These are phyloP conservation scores for Sorex maritimensis DNA, from an alignment of 2,797 vertebrate genomes.

Conservation along the genomic window DNA sequence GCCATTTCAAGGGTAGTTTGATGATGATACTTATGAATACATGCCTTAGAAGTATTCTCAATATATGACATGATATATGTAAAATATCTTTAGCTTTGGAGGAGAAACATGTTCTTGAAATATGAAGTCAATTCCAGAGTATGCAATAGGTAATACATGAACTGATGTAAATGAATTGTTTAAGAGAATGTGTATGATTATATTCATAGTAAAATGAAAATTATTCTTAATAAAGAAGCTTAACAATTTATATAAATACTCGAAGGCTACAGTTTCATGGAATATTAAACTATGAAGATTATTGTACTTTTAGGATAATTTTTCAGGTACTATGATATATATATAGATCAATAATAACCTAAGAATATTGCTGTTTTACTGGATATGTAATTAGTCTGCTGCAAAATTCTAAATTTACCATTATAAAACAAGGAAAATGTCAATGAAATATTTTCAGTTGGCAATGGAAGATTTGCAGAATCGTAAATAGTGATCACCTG, in stretches of 20 bases:
- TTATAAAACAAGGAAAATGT: conserved; percentile 5
- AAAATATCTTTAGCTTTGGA: conserved; percentile 46
- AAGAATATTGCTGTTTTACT: conserved; percentile 15
- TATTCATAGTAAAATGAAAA: conserved; percentile 20
- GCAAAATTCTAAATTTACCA: conserved; percentile 38
- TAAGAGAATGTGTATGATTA: not conserved
- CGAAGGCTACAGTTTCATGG: conserved; percentile 36
- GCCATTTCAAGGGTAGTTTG: not conserved
- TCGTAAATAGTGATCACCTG: not conserved
- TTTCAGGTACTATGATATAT: conserved; percentile 38
- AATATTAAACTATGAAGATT: conserved; percentile 1
- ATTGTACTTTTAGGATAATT: conserved; percentile 33
- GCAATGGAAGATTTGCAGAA: not conserved
- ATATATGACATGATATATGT: conserved; percentile 7
- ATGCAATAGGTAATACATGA: not conserved
- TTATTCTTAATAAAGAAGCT: conserved; percentile 44
- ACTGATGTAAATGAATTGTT: conserved; percentile 38
- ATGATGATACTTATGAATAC: not conserved
- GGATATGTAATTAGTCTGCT: conserved; percentile 49
- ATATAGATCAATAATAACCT: conserved; percentile 1
- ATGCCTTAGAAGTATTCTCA: not conserved
- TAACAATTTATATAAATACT: conserved; percentile 41
- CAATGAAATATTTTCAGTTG: not conserved
- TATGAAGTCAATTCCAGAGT: conserved; percentile 9
- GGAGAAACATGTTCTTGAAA: conserved; percentile 36